Evolutionary conservation across 2,888 invertebrate genomes (phyloP).

Genomic region (Drosophila diplacantha): DNA sequence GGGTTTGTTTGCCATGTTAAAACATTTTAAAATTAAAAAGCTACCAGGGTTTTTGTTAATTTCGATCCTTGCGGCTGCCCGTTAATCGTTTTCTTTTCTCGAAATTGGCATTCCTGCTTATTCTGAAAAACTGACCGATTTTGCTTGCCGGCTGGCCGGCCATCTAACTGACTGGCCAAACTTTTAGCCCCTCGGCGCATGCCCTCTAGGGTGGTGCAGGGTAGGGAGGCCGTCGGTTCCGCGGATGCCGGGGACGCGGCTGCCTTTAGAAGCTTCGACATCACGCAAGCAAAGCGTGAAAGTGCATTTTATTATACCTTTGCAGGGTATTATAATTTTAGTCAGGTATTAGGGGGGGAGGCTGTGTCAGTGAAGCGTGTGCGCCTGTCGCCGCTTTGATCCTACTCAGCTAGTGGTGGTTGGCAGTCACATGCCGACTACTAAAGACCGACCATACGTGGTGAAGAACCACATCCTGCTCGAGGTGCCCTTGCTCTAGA

Average conservation of each 20-base stretch:
- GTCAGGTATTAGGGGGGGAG: no score
- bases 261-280: slow-evolving; percentile 14
- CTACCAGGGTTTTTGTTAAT: no score
- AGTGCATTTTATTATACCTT: slow-evolving; percentile 73
- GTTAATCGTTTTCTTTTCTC: background rate
- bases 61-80: background rate
- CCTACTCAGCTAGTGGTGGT: no score
- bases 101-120: slow-evolving; percentile 8
- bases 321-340: no score
- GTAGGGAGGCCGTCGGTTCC: background rate
- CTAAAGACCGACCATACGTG: no score
- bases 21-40: background rate
- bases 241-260: background rate
- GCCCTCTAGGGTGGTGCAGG: background rate
- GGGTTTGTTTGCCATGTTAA: background rate
- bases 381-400: no score
- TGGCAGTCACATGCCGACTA: no score
- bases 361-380: no score
- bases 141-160: slow-evolving; percentile 21
- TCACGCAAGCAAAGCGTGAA: slow-evolving; percentile 71
- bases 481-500: no score
- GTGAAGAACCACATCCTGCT: no score
- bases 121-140: slow-evolving; percentile 20
- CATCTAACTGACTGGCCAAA: slow-evolving; percentile 40
- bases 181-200: slow-evolving; percentile 15